Evolutionary conservation across 2,113 vertebrate species (phyloP), one percentile per base, ranked within the genome.

Genomic region (Notechis scutatus): DNA sequence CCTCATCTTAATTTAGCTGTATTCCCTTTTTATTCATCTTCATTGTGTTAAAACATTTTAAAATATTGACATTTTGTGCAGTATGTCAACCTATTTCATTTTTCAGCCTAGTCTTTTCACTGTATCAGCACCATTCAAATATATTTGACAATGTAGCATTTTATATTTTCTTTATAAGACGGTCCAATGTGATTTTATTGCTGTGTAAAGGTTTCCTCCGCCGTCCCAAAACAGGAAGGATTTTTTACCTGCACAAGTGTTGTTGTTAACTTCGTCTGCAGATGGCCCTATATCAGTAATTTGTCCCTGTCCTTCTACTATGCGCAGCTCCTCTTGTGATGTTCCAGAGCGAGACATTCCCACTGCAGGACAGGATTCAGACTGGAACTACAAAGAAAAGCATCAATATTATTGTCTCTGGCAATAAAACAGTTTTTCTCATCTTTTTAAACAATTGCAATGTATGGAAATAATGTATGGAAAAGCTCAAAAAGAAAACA

Each of bases 241-340:
- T 21, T 93, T 96, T 94, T 96, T 94, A 99, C 98, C 98, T 97
- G 98, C 96, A 89, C 99, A 99, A 91, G 99, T 99, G 94, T 99
- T 99, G 97, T 99, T 99, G 98, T 99, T 99, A 96, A 99, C 99
- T 91, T 99, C 99, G 0, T 99, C 99, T 0, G 99, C 99, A 0
- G 99, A 99, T 0, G 98, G 98, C 0, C 97, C 98, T 1, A 97
- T 59, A 0, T 99, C 99, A 4, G 98, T 92, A 0, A 97, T 98
- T 95, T 99, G 99, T 1, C 99, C 99, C 95, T 99, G 98, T 1
- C 99, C 99, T 93, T 99, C 99, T 0, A 99, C 99, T 0, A 99
- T 98, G 55, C 99, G 98, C 90, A 99, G 98, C 96, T 99, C 99
- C 92, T 99, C 99, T 96, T 99, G 99, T 34, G 99, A 99, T 12